phyloP scores from a whole-genome alignment of 2,113 vertebrate species.

The Rhinolophus ferrumequinum region DNA sequence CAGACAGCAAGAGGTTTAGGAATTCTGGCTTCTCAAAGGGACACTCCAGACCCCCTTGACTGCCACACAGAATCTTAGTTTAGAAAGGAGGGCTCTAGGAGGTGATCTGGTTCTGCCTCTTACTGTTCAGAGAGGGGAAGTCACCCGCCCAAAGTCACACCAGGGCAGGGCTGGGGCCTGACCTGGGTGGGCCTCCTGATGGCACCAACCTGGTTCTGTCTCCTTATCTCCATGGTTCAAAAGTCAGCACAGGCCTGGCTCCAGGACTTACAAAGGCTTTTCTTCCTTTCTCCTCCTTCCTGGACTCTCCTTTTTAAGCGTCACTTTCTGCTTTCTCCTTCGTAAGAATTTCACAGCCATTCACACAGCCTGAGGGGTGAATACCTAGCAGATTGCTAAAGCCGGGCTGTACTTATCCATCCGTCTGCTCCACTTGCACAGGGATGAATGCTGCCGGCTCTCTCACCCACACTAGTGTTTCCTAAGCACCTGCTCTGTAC shows the following conservation, averaged over 20 bases:
- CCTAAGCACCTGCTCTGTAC: not conserved
- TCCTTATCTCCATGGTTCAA: not conserved
- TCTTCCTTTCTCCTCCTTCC: slow-evolving; percentile 24
- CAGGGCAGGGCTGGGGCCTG: not conserved
- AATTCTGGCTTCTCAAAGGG: not conserved
- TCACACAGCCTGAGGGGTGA: slow-evolving; percentile 78
- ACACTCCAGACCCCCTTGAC: not conserved
- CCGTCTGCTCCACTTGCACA: slow-evolving; percentile 52
- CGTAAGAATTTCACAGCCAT: slow-evolving; percentile 76
- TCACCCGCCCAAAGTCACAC: not conserved
- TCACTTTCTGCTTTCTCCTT: slow-evolving; percentile 56
- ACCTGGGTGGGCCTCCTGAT: not conserved
- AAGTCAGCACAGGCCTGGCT: not conserved
- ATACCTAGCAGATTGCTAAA: slow-evolving; percentile 72
- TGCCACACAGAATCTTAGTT: not conserved
- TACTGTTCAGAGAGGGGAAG: not conserved
- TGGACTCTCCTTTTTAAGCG: slow-evolving; percentile 56
- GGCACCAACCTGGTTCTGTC: not conserved
- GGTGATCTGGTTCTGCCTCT: not conserved
- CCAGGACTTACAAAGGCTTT: slow-evolving; percentile 37
- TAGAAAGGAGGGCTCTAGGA: not conserved
- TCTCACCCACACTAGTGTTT: not conserved
- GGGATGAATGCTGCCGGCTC: not conserved
- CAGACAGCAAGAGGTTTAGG: not conserved
- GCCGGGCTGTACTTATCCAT: slow-evolving; percentile 71